Evolutionary conservation across 2,888 invertebrate species (phyloP).

Genomic region (Ephialtes manifestator): DNA sequence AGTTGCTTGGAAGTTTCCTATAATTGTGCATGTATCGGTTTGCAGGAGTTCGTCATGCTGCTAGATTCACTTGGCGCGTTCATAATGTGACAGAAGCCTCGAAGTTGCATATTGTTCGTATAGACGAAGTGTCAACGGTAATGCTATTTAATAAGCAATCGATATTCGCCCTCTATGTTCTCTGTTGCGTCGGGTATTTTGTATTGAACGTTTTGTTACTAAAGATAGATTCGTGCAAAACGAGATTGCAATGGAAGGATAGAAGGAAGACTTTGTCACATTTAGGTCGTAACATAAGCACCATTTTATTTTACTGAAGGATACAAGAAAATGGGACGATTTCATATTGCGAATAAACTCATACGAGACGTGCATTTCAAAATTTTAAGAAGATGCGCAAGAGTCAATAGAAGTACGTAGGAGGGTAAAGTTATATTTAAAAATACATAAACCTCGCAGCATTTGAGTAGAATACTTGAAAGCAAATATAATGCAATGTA

Average conservation of each 20-base stretch:
- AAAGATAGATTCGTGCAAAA: neutral
- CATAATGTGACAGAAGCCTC: neutral
- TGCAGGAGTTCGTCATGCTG: neutral
- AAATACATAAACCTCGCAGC: neutral
- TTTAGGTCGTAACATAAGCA: neutral
- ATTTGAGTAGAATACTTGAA: conserved; percentile 3
- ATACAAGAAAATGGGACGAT: neutral
- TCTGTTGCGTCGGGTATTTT: neutral
- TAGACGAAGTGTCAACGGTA: conserved; percentile 17
- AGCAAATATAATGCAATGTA: conserved; percentile 10
- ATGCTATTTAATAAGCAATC: conserved; percentile 37
- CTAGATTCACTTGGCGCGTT: neutral
- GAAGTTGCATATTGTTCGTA: conserved; percentile 26
- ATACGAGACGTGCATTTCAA: neutral
- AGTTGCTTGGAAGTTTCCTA: neutral
- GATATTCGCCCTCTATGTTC: conserved; percentile 14
- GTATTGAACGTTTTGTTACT: neutral
- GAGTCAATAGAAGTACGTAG: neutral
- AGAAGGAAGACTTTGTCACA: neutral
- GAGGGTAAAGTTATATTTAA: neutral
- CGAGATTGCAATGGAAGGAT: too few relatives aligned
- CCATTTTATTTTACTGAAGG: neutral
- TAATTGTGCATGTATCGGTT: conserved; percentile 19
- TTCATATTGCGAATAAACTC: neutral
- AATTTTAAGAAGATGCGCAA: neutral